Conservation (phyloP, 2,113 vertebrate genomes). For the Myodes glareolus region DNA sequence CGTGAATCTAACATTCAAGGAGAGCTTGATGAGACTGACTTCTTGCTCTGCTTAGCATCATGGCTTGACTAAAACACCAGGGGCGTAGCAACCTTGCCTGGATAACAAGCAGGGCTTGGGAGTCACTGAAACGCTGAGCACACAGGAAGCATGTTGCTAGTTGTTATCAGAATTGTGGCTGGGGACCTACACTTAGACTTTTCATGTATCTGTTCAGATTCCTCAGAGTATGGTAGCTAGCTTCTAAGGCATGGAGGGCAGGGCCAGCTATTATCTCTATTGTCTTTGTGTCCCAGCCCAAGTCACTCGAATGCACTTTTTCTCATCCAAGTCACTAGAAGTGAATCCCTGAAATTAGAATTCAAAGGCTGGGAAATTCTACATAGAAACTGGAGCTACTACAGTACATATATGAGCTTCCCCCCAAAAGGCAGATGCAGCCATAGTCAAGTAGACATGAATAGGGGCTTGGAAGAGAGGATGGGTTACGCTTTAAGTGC, state of each 20-base stretch:
- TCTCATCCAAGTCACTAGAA: background rate
- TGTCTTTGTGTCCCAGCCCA: background rate
- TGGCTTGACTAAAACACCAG: background rate
- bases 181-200: background rate
- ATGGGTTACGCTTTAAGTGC: background rate
- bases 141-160: background rate
- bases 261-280: background rate
- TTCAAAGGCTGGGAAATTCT: background rate
- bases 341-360: background rate
- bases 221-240: background rate
- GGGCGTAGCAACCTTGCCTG: background rate
- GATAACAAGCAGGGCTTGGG: background rate
- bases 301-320: background rate
- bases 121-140: background rate
- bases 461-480: background rate
- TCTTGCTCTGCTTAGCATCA: background rate
- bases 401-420: background rate
- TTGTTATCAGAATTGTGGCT: background rate
- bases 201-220: background rate
- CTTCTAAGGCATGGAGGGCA: background rate
- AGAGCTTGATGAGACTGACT: background rate
- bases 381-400: background rate
- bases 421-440: background rate
- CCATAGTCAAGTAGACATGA: background rate
- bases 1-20: background rate